A percentile compares a stretch with the other conserved stretches of the same genome.
phyloP scores from a whole-genome alignment of 64 coral and sea anemone genomes.

The Stichodactyla helianthus region DNA sequence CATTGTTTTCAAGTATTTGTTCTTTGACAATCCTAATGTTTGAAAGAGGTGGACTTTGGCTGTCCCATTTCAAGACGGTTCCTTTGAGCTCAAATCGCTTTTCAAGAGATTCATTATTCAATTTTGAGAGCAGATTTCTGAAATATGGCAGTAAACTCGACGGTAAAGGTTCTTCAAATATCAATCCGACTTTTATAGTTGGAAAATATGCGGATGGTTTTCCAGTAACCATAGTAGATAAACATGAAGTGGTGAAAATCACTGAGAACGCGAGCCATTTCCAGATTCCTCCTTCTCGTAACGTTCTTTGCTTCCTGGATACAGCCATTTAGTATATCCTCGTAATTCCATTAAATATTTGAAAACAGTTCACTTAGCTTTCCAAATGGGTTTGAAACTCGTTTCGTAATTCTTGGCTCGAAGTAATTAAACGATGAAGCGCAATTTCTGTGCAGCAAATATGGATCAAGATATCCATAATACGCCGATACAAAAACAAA shows the following conservation, averaged over 20 bases:
- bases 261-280: not conserved
- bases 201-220: not conserved
- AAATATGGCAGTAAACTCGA: not conserved
- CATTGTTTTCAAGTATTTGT: not conserved
- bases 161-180: not conserved
- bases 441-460: not conserved
- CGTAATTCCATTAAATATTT: not conserved
- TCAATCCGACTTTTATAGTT: not conserved
- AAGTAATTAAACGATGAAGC: not conserved
- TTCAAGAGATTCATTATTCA: not conserved
- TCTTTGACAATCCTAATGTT: not conserved
- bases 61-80: conserved; percentile 19
- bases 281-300: not conserved
- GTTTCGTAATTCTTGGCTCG: not conserved
- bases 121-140: not conserved
- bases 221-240: not conserved
- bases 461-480: not conserved
- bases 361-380: not conserved
- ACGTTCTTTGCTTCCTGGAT: not conserved
- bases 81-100: not conserved
- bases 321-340: not conserved
- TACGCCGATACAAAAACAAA: not conserved
- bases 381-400: not conserved
- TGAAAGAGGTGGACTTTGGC: not conserved
- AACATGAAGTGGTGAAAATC: not conserved